phyloP scores from a whole-genome alignment of 2,797 vertebrate genomes.

The Chromis chromis region DNA sequence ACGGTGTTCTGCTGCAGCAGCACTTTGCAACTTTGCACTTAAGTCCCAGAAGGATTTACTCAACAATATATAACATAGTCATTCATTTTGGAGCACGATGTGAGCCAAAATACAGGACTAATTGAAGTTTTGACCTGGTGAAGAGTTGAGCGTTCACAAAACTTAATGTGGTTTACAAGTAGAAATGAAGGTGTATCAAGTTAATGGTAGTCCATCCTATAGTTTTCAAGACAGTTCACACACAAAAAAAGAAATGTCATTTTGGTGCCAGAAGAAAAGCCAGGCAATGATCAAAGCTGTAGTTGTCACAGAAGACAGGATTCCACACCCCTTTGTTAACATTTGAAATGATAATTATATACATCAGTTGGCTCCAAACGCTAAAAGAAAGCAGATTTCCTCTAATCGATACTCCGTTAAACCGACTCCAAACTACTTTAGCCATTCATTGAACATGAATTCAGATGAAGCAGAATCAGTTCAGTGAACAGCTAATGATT shows the following conservation, averaged over 20 bases:
- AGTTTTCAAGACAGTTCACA: too few species aligned
- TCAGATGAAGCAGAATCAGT: too few species aligned
- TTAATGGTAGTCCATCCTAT: too few species aligned
- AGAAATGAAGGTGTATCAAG: too few species aligned
- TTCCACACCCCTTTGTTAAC: too few species aligned
- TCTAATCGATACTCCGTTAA: not conserved
- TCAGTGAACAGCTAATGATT: not conserved
- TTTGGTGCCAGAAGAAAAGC: not conserved
- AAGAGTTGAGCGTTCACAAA: too few species aligned
- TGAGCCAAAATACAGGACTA: too few species aligned
- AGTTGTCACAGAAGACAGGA: not conserved
- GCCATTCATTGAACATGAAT: too few species aligned
- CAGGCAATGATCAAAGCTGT: not conserved
- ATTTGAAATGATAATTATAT: too few species aligned
- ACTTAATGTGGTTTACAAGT: too few species aligned
- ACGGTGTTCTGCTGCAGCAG: not conserved
- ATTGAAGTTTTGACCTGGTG: not conserved
- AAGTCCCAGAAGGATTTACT: not conserved
- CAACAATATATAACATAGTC: not conserved
- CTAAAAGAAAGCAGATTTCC: not conserved
- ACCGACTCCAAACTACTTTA: not conserved
- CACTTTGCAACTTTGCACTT: not conserved
- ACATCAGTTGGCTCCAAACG: too few species aligned
- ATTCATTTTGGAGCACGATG: not conserved
- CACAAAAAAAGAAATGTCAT: not conserved